Evolutionary conservation across 1,140 invertebrate genomes (phyloP).

Genomic region (Drosophila burlai): DNA sequence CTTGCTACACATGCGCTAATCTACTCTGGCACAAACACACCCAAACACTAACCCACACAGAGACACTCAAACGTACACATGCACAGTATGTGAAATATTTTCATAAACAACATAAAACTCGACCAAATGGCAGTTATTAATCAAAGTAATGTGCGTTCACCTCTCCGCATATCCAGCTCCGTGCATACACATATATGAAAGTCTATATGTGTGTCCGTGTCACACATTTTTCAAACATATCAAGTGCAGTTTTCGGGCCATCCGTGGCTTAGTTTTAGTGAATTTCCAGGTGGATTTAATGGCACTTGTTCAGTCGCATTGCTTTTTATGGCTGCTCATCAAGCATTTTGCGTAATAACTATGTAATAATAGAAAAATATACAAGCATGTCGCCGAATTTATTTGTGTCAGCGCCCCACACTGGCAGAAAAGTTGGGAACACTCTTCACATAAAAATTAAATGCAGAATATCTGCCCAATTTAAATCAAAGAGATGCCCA

Average conservation of each 20-base stretch:
- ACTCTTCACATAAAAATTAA: not conserved
- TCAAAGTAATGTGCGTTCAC: constrained; percentile 79
- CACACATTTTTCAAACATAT: constrained; percentile 72
- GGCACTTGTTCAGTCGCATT: constrained; percentile 59
- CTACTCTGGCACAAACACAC: constrained; percentile 58
- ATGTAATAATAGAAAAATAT: constrained; percentile 61
- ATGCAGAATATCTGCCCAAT: not conserved
- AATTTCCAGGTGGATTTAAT: constrained; percentile 78
- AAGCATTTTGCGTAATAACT: constrained; percentile 61
- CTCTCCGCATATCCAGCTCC: constrained; percentile 20
- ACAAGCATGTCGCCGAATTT: constrained; percentile 29
- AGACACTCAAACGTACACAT: constrained; percentile 20
- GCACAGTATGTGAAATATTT: constrained; percentile 73
- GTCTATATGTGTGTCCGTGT: constrained; percentile 30
- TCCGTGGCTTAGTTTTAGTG: constrained; percentile 63
- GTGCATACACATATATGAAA: constrained; percentile 12
- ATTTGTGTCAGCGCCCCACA: constrained; percentile 37
- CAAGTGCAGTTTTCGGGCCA: constrained; percentile 66
- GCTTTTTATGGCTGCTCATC: constrained; percentile 56
- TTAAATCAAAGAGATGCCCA: not conserved
- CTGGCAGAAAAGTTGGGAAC: constrained; percentile 9
- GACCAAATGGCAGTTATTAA: constrained; percentile 83
- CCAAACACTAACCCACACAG: constrained; percentile 10
- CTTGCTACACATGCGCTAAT: constrained; percentile 77
- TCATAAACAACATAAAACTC: constrained; percentile 84